A percentile compares a stretch with the other conserved stretches of the same genome.
phyloP scores from a whole-genome alignment of 2,797 vertebrate species.

The Lindbergichthys nudifrons region DNA sequence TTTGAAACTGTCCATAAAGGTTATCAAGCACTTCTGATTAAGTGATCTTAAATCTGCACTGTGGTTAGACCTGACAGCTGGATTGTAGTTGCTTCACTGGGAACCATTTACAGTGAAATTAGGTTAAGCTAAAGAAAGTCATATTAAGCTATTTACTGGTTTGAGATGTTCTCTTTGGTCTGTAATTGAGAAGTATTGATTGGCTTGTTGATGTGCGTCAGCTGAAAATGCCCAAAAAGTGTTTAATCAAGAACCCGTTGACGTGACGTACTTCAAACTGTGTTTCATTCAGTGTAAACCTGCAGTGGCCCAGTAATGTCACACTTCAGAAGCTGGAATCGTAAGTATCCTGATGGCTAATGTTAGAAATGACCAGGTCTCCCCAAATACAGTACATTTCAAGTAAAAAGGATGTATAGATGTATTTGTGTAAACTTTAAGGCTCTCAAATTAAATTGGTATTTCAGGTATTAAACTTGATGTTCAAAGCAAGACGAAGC shows the following conservation, averaged over 20 bases:
- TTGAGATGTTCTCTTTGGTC: background rate
- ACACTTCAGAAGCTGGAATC: background rate
- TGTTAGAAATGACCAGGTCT: background rate
- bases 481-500: background rate
- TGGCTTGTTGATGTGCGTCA: background rate
- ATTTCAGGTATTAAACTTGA: background rate
- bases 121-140: background rate
- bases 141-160: background rate
- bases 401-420: background rate
- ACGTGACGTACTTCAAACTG: background rate
- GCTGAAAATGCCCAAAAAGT: background rate
- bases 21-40: background rate
- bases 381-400: too few relatives aligned
- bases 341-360: background rate
- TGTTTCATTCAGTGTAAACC: background rate
- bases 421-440: background rate
- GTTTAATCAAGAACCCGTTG: background rate
- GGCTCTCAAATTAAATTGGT: background rate
- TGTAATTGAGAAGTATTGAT: background rate
- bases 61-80: slow-evolving; percentile 4
- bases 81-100: background rate
- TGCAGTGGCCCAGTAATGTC: background rate
- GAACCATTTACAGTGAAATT: background rate
- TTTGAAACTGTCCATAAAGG: background rate
- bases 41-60: background rate